phyloP scores from a whole-genome alignment of 2,797 vertebrate genomes.

The Xiphorhynchus erythropygius region DNA sequence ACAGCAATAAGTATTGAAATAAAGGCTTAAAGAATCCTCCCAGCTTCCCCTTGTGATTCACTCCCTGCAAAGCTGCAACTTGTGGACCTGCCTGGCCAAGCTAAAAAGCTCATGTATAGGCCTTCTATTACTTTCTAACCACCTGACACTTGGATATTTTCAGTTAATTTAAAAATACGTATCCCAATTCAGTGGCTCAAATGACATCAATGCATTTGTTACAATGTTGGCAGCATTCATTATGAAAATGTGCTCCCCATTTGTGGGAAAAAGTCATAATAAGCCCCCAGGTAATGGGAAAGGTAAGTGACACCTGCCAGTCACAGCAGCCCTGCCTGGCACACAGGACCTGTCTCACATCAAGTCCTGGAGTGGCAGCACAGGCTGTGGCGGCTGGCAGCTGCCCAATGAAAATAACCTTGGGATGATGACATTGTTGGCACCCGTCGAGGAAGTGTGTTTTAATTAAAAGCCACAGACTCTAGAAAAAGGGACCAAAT shows the following conservation, averaged over 20 bases:
- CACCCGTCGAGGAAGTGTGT: background rate
- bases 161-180: background rate
- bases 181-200: background rate
- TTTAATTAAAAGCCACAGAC: background rate
- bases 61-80: background rate
- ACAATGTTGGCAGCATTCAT: background rate
- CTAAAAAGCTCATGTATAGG: background rate
- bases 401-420: background rate
- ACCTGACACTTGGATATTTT: background rate
- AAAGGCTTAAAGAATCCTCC: background rate
- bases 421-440: background rate
- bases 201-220: background rate
- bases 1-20: slow-evolving; percentile 29
- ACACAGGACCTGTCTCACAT: background rate
- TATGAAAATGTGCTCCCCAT: background rate
- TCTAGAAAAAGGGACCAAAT: background rate
- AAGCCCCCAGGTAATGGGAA: background rate
- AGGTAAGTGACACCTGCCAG: background rate
- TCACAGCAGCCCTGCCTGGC: background rate
- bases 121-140: background rate
- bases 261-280: background rate
- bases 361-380: background rate
- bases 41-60: background rate
- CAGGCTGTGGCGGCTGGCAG: background rate
- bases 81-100: background rate